Conservation (phyloP, 2,113 vertebrate genomes). For the Condylura cristata region DNA sequence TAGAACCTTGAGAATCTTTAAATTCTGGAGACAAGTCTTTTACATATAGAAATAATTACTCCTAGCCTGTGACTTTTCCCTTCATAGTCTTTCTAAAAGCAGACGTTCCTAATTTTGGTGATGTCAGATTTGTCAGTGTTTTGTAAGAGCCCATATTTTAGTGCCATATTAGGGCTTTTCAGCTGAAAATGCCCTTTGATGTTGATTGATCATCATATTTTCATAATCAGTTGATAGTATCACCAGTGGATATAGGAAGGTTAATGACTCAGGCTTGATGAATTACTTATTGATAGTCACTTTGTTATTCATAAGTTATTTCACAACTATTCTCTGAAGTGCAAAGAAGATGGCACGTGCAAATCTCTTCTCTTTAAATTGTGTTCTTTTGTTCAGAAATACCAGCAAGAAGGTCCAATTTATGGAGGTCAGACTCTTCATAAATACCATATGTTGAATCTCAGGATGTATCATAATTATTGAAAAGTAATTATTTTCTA, state of each 20-base stretch:
- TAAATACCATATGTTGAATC: not conserved
- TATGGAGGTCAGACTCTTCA: not conserved
- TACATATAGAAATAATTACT: not conserved
- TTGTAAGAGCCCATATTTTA: not conserved
- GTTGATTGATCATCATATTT: not conserved
- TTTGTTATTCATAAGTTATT: not conserved
- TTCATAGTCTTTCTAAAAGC: not conserved
- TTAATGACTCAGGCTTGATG: not conserved
- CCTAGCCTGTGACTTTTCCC: not conserved
- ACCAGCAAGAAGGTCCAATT: not conserved
- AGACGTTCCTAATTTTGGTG: not conserved
- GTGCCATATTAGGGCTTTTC: not conserved
- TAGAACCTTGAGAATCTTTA: not conserved
- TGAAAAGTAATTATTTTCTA: conserved; percentile 18
- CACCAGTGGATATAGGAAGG: not conserved
- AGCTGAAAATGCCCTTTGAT: not conserved
- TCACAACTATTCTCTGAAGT: not conserved
- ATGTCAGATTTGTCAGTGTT: not conserved
- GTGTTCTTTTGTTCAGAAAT: not conserved
- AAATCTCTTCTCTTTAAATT: not conserved
- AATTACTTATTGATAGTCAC: not conserved
- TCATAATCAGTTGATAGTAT: not conserved
- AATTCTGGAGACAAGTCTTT: not conserved
- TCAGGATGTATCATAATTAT: not conserved
- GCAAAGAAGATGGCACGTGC: not conserved